A percentile compares a stretch with the other conserved stretches of the same genome.
Conservation (phyloP, 2,888 invertebrate genomes). For the Fabriciana adippe region DNA sequence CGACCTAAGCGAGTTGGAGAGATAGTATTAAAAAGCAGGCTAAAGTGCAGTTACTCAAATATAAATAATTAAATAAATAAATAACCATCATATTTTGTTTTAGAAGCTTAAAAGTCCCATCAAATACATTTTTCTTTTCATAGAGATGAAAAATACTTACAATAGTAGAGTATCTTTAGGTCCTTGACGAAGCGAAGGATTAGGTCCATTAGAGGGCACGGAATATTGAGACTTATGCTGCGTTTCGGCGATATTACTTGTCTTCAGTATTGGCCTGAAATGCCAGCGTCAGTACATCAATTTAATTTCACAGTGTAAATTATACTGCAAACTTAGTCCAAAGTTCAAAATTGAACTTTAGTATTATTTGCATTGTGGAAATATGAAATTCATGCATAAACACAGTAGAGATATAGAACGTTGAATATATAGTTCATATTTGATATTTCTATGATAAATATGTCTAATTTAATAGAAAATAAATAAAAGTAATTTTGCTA, state of each 20-base stretch:
- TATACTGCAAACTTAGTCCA: too few relatives aligned
- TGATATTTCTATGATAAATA: neutral
- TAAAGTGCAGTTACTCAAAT: too few relatives aligned
- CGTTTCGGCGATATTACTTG: slow-evolving; percentile 68
- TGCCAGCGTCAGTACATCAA: slow-evolving; percentile 7
- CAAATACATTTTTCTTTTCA: too few relatives aligned
- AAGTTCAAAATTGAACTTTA: neutral
- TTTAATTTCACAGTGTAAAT: too few relatives aligned
- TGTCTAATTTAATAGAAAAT: slow-evolving; percentile 3
- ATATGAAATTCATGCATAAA: neutral
- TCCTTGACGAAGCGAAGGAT: slow-evolving; percentile 87
- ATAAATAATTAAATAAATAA: too few relatives aligned
- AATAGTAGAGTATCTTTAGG: slow-evolving; percentile 89
- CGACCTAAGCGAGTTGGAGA: too few relatives aligned
- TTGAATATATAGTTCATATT: too few relatives aligned
- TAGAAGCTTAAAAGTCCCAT: too few relatives aligned
- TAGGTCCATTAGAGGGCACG: slow-evolving; percentile 85
- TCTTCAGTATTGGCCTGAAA: slow-evolving; percentile 72
- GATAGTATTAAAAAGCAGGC: too few relatives aligned
- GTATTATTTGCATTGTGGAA: neutral
- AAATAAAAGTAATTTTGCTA: slow-evolving; percentile 37
- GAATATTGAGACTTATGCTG: slow-evolving; percentile 84
- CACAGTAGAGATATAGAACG: neutral
- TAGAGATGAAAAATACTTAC: slow-evolving; percentile 79
- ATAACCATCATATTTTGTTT: too few relatives aligned